phyloP scores from a whole-genome alignment of 2,888 invertebrate species.

The Phytoseiulus persimilis region DNA sequence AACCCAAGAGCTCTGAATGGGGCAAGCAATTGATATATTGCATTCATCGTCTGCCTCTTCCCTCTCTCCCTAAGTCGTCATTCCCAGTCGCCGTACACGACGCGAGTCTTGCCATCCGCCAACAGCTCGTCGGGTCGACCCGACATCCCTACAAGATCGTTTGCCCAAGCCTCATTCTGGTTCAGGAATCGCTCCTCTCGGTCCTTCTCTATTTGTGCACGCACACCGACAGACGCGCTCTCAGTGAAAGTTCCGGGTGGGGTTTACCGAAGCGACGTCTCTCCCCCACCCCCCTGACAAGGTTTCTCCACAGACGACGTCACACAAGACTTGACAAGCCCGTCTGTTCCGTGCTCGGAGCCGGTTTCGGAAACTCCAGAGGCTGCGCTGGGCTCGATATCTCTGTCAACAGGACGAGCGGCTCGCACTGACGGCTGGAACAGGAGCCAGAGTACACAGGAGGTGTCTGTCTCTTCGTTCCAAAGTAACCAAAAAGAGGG shows the following conservation, averaged over 20 bases:
- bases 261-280: background rate
- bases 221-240: background rate
- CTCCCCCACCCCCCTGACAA: background rate
- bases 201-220: background rate
- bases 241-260: no score
- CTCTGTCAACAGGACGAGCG: background rate
- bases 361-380: background rate
- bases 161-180: no score
- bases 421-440: background rate
- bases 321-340: background rate
- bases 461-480: background rate
- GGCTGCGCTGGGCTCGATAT: background rate
- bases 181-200: no score
- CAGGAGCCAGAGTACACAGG: background rate
- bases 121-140: background rate
- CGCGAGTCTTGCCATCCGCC: background rate
- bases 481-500: background rate
- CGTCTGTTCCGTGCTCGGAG: background rate
- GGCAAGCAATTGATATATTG: background rate
- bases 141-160: no score
- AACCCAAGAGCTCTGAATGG: background rate
- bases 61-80: background rate
- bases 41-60: background rate
- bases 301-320: background rate
- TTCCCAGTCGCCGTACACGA: background rate